Evolutionary conservation across 2,797 vertebrate genomes (phyloP).

Genomic region (Mycteria americana): DNA sequence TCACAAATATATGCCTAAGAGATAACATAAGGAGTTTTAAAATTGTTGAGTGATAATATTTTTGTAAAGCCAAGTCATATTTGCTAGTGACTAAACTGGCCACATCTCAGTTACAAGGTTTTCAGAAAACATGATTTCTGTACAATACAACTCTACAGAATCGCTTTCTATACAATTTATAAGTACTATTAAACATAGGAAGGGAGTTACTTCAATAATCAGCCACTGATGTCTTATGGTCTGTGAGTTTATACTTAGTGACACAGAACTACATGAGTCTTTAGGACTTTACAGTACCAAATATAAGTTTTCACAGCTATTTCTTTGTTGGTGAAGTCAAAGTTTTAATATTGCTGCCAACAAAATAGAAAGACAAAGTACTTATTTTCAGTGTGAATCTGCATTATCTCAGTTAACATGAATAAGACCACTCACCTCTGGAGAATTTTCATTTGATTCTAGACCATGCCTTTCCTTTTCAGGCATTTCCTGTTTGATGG

Average conservation of each 20-base stretch:
- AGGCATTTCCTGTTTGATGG: conserved; percentile 5
- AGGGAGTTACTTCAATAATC: not conserved
- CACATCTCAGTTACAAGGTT: not conserved
- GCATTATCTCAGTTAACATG: not conserved
- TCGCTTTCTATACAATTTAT: not conserved
- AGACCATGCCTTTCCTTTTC: conserved; percentile 54
- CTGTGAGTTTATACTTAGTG: not conserved
- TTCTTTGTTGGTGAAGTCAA: not conserved
- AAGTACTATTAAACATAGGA: not conserved
- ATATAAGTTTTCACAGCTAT: not conserved
- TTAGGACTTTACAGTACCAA: not conserved
- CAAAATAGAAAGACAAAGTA: not conserved
- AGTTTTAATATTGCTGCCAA: not conserved
- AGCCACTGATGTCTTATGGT: not conserved
- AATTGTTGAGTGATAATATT: not conserved
- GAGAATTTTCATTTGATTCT: conserved; percentile 61
- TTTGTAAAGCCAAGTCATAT: not conserved
- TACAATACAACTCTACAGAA: not conserved
- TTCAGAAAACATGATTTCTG: not conserved
- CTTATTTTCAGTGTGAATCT: not conserved
- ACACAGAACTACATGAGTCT: not conserved
- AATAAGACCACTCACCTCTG: conserved; percentile 58
- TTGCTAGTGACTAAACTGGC: not conserved
- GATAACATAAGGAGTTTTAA: not conserved
- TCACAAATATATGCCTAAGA: not conserved